Evolutionary conservation across 1,140 invertebrate species (phyloP).

Genomic region (Macrobrachium rosenbergii): DNA sequence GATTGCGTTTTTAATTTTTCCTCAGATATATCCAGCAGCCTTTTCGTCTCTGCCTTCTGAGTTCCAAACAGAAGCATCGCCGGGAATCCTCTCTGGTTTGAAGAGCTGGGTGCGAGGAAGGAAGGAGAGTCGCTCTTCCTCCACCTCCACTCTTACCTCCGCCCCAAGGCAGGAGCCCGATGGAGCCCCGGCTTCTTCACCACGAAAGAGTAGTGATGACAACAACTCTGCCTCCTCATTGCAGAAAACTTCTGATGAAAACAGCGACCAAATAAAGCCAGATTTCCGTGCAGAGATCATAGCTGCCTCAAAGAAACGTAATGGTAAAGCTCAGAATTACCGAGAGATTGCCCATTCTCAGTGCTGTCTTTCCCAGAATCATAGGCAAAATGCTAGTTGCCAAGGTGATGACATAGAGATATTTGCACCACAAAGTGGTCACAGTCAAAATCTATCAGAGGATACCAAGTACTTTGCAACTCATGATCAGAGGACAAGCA

Average conservation of each 20-base stretch:
- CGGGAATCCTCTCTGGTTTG: conserved; percentile 54
- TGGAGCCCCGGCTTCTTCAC: conserved; percentile 59
- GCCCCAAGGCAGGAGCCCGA: conserved; percentile 59
- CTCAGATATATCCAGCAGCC: not conserved
- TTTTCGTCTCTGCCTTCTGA: conserved; percentile 55
- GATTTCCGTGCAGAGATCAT: conserved; percentile 48
- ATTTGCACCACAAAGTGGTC: too few species aligned
- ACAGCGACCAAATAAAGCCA: conserved; percentile 30
- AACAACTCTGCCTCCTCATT: conserved; percentile 37
- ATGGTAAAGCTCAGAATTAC: not conserved
- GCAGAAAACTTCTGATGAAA: conserved; percentile 20
- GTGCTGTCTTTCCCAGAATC: not conserved
- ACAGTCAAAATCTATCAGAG: too few species aligned
- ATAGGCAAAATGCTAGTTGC: too few species aligned
- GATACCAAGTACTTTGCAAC: too few species aligned
- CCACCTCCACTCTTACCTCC: conserved; percentile 49
- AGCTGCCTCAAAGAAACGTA: conserved; percentile 53
- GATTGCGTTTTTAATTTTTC: not conserved
- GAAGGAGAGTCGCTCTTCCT: conserved; percentile 45
- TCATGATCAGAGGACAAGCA: conserved; percentile 26
- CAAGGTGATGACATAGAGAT: too few species aligned
- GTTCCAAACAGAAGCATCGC: conserved; percentile 13
- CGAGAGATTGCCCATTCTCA: not conserved
- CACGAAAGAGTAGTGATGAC: conserved; percentile 43
- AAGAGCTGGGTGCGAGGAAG: conserved; percentile 58